Base-by-base conservation (phyloP, 2,113 vertebrate genomes). In the Mesoclemmys tuberculata region DNA sequence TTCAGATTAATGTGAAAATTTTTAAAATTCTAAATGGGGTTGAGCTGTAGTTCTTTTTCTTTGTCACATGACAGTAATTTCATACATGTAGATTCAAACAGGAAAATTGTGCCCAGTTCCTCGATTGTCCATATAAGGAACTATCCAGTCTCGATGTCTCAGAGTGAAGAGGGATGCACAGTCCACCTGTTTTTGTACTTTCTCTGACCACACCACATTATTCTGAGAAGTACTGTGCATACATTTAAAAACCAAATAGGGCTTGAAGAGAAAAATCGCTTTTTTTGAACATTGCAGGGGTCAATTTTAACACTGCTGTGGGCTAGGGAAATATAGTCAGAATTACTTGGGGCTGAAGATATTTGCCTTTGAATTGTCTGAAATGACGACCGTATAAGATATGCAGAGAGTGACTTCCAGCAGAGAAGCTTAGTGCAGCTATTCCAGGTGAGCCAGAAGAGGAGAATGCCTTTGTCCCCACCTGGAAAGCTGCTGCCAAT, bases 21-120 rank as follows among this genome's bases (percentile, higher is more conserved):
- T 97, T 96, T 93, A 94, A 95, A 90, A 96, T 97, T 97, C 97
- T 96, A 95, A 97, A 75, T 95, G 95, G 87, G 56, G 92, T 97
- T 97, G 89, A 96, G 84, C 74, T 93, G 90, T 92, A 35, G 80
- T 96, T 95, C 92, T 94, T 95, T 96, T 97, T 93, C 93, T 81
- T 64, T 93, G 97, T 90, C n/a, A n/a, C n/a, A n/a, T n/a, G n/a
- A n/a, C n/a, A 94, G 84, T 91, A 58, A 88, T 94, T 92, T 96
- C 44, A 48, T 81, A 16, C 55, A 82, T 52, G 24, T 94, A 10
- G 93, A 96, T 95, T 95, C 95, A 91, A 96, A 84, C 84, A 61
- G 52, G 26, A 93, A 92, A 89, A 86, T 82, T 96, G 90, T 84
- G 88, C 31, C 19, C 58, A 83, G 8, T 61, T 94, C 95, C 88